phyloP scores from a whole-genome alignment of 1,140 invertebrate genomes.

The Aethina tumida region DNA sequence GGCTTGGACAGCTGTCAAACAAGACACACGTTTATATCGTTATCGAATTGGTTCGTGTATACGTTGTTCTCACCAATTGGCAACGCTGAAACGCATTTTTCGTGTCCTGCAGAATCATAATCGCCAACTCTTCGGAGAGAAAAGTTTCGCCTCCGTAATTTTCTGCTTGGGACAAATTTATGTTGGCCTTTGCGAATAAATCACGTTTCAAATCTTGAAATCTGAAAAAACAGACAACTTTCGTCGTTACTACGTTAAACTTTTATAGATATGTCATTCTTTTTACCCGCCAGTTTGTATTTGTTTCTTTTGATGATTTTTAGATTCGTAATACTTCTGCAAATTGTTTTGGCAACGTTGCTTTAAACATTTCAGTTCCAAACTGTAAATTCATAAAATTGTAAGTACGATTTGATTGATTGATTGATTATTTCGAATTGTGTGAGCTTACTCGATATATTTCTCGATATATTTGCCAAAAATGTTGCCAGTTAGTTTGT shows the following conservation, averaged over 20 bases:
- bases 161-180: constrained; percentile 88
- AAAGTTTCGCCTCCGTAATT: constrained; percentile 97
- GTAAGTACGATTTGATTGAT: neutral
- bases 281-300: constrained; percentile 49
- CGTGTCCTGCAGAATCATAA: constrained; percentile 83
- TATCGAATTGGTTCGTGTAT: neutral
- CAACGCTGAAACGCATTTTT: constrained; percentile 87
- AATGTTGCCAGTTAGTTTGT: constrained; percentile 72
- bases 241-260: no score
- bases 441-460: constrained; percentile 47
- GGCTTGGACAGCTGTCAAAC: constrained; percentile 64
- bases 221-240: constrained; percentile 37
- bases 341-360: constrained; percentile 65
- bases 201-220: constrained; percentile 89
- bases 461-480: constrained; percentile 52
- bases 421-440: constrained; percentile 6
- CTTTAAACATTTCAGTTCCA: constrained; percentile 67
- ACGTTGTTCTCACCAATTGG: constrained; percentile 49
- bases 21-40: constrained; percentile 6
- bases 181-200: constrained; percentile 85
- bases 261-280: no score
- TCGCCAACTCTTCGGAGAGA: constrained; percentile 91
- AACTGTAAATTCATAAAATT: constrained; percentile 40
- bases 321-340: constrained; percentile 83
- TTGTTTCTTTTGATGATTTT: constrained; percentile 91